Conservation (phyloP, 2,113 vertebrate species). For the Poeciliopsis turrubarensis region DNA sequence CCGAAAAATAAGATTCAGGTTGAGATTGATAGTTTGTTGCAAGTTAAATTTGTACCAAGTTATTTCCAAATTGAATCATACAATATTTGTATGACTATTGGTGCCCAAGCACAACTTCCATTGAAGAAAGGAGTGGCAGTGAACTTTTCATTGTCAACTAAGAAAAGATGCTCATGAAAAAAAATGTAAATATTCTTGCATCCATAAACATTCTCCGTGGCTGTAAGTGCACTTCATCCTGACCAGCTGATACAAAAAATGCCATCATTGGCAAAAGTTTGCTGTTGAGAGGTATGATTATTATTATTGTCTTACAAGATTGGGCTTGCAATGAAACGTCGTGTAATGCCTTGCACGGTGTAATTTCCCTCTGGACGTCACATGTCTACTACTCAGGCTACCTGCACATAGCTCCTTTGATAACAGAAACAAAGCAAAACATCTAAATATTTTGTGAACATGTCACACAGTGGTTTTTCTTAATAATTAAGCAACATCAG, state of each 20-base stretch:
- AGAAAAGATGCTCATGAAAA: constrained; percentile 53
- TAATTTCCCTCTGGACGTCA: not conserved
- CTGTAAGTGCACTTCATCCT: not conserved
- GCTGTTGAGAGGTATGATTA: not conserved
- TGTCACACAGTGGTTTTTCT: constrained; percentile 3
- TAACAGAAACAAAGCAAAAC: not conserved
- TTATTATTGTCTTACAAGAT: constrained; percentile 16
- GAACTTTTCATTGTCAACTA: constrained; percentile 40
- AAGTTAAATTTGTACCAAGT: not conserved
- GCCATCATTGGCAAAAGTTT: not conserved
- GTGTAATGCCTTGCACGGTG: not conserved
- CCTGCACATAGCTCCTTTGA: not conserved
- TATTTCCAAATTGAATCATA: not conserved
- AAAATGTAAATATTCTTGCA: constrained; percentile 27
- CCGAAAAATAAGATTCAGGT: not conserved
- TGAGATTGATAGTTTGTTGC: not conserved
- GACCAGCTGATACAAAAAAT: not conserved
- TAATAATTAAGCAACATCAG: constrained; percentile 5
- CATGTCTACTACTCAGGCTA: not conserved
- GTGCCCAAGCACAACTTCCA: constrained; percentile 19
- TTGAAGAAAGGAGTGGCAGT: constrained; percentile 46
- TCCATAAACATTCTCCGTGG: constrained; percentile 12
- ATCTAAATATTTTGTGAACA: constrained; percentile 4
- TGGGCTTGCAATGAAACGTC: constrained; percentile 9
- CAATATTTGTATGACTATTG: constrained; percentile 1